These are phyloP conservation scores for Sylvietta virens DNA, from an alignment of 2,113 vertebrate genomes.

Conservation along the genomic window DNA sequence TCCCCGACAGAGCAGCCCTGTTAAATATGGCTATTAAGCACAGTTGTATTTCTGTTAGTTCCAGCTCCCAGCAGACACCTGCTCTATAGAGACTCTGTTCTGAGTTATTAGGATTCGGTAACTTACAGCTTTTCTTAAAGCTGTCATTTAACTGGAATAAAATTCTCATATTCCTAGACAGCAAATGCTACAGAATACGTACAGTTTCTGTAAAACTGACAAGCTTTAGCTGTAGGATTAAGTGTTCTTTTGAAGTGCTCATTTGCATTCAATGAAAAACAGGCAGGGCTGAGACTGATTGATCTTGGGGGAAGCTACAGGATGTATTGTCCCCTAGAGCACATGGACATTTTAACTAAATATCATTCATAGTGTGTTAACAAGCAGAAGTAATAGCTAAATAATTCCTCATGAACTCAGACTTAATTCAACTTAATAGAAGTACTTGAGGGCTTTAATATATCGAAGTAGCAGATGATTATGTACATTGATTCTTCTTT, in stretches of 20 bases:
- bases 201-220: background rate
- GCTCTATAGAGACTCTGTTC: constrained; percentile 35
- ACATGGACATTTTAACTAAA: constrained; percentile 12
- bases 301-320: constrained; percentile 2
- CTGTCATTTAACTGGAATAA: background rate
- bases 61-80: constrained; percentile 58
- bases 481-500: background rate
- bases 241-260: constrained; percentile 41
- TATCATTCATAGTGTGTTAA: constrained; percentile 31
- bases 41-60: constrained; percentile 65
- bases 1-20: constrained; percentile 71
- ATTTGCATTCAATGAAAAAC: constrained; percentile 53
- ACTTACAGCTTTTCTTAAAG: constrained; percentile 48
- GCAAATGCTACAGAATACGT: background rate
- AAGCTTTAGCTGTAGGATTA: constrained; percentile 28
- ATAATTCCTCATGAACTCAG: constrained; percentile 22
- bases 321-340: background rate
- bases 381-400: constrained; percentile 25
- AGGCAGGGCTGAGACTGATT: background rate
- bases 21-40: constrained; percentile 72
- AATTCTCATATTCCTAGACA: background rate
- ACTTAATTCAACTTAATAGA: constrained; percentile 10
- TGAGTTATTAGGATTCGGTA: constrained; percentile 14
- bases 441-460: background rate
- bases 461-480: background rate